Evolutionary conservation across 1,140 invertebrate species (phyloP).

Genomic region (Drosophila elegans): DNA sequence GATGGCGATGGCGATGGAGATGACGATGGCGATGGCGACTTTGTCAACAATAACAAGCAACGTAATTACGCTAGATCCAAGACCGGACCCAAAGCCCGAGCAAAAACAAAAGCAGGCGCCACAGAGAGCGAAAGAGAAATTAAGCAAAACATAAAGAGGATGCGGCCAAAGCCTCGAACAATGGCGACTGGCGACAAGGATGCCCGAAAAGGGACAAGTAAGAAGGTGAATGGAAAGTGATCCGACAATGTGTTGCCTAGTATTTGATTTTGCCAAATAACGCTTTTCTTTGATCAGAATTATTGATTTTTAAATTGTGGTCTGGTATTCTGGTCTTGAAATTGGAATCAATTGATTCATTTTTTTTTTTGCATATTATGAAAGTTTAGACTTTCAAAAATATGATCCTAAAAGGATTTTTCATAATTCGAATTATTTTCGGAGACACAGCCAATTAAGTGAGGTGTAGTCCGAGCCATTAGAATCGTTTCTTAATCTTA

Average conservation of each 20-base stretch:
- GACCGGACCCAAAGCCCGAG: conserved; percentile 30
- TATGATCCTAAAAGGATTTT: too few species aligned
- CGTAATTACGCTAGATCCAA: conserved; percentile 66
- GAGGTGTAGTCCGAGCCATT: too few species aligned
- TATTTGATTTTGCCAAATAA: background rate
- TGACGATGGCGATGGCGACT: conserved; percentile 27
- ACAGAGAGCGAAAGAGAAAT: conserved; percentile 41
- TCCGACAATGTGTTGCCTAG: conserved; percentile 1
- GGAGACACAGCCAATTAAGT: too few species aligned
- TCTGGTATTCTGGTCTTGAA: too few species aligned
- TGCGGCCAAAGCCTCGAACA: conserved; percentile 44
- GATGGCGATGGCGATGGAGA: conserved; percentile 13
- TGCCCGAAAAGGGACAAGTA: conserved; percentile 5
- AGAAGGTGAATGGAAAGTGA: background rate
- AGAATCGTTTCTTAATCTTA: too few species aligned
- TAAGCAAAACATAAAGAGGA: conserved; percentile 61
- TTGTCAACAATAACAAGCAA: conserved; percentile 79
- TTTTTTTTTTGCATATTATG: too few species aligned
- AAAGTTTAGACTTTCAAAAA: too few species aligned
- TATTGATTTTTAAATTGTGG: too few species aligned
- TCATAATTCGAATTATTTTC: too few species aligned
- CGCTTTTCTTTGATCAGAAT: too few species aligned
- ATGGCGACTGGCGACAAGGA: conserved; percentile 28
- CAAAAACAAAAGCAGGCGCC: conserved; percentile 22
- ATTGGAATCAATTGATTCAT: too few species aligned